These are phyloP conservation scores for Gorsachius goisagi DNA, from an alignment of 2,113 vertebrate genomes.

Conservation along the genomic window DNA sequence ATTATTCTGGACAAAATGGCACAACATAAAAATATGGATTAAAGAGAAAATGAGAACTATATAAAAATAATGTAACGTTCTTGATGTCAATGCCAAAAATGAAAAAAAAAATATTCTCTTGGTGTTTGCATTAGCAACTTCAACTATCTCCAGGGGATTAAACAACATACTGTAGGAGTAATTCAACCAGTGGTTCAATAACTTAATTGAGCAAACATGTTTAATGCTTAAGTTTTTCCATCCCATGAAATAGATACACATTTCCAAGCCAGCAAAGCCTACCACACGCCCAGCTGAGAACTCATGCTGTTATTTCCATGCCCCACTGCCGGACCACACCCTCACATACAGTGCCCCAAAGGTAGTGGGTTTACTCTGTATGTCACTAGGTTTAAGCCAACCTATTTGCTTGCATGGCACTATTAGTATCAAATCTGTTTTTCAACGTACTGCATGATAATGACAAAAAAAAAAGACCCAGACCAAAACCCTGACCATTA, in stretches of 20 bases:
- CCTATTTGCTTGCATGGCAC: neutral
- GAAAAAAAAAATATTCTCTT: neutral
- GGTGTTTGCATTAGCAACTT: neutral
- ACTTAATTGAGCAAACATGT: neutral
- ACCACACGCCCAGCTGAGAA: neutral
- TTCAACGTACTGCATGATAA: neutral
- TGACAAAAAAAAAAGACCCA: neutral
- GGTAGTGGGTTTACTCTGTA: neutral
- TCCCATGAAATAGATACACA: neutral
- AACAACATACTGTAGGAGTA: neutral
- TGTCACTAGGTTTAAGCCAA: neutral
- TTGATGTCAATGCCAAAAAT: neutral
- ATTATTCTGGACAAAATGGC: neutral
- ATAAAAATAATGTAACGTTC: neutral
- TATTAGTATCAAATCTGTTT: neutral
- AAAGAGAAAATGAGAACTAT: neutral
- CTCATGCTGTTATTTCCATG: neutral
- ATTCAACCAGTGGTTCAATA: neutral
- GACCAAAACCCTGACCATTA: neutral
- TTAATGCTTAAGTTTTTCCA: neutral
- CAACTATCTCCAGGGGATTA: neutral
- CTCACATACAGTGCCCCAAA: fast-evolving
- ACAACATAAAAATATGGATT: neutral
- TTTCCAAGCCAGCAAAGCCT: neutral
- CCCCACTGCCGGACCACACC: neutral